Base-by-base conservation (phyloP, 2,888 invertebrate genomes). In the Andrena minutula region DNA sequence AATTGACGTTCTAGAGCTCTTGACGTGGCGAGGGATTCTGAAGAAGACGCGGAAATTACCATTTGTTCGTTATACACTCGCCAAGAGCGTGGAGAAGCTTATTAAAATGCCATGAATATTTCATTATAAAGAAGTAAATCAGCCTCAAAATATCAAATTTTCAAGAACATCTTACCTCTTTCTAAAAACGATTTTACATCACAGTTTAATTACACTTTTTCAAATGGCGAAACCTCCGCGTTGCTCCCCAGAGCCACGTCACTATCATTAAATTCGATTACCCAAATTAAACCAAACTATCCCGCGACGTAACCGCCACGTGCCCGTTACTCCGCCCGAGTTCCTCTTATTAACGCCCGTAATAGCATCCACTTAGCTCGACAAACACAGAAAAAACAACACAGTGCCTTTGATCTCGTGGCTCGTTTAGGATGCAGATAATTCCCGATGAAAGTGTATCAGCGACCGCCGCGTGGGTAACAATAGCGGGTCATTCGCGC, bases 381-480 rank as follows among this genome's bases (percentile, higher is more conserved):
- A 80, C 88, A 75, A 72, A 75, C 78, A 64, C 61, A 26, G 58
- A 71, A 65, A 77, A 88, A 88, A 80, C 82, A 65, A n/a, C 71
- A 30, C 26, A 64, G 58, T 20, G 7, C 73, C 83, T 86, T 88
- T 88, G 86, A 86, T 88, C 66, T 66, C 51, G 16, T 2, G 49
- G 30, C 66, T 16, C 75, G 77, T 74, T 86, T 73, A 75, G 82
- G 78, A 86, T 76, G 80, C 79, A 86, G 86, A 86, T 87, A 83
- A 83, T 84, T 86, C 60, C 58, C 65, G 66, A 82, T 78, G 77
- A 75, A 76, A 70, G 75, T 80, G 73, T 75, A 77, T 80, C 75
- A 58, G 70, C 70, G 72, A 68, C 61, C 73, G 35, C 30, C 74
- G 56, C 66, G 41, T 0, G 65, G 41, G 41, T 70, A 83, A 87